Evolutionary conservation across 1,140 invertebrate genomes (phyloP).

Genomic region (Samia ricini): DNA sequence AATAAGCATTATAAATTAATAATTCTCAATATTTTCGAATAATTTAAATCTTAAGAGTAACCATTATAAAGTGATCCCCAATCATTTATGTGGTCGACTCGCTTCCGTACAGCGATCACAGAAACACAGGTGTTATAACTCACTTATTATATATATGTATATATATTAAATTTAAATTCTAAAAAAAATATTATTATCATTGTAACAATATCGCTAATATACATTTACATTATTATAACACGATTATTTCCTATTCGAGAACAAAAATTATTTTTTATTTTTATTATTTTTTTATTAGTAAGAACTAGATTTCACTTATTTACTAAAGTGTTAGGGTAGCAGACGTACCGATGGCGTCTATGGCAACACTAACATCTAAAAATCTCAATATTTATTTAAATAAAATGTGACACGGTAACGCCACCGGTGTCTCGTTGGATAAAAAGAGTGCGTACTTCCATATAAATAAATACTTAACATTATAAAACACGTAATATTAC

Average conservation of each 20-base stretch:
- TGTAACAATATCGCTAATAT: conserved; percentile 73
- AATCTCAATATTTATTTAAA: conserved; percentile 29
- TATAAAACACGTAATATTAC: conserved; percentile 57
- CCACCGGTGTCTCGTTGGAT: conserved; percentile 28
- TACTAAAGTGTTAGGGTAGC: conserved; percentile 60
- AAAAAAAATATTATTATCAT: conserved; percentile 54
- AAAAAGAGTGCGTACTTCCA: conserved; percentile 46
- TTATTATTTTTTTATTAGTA: conserved; percentile 64
- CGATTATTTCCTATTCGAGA: conserved; percentile 59
- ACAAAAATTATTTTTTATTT: conserved; percentile 59
- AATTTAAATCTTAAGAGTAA: conserved; percentile 72
- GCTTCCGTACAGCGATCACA: conserved; percentile 27
- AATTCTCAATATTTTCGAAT: conserved; percentile 69
- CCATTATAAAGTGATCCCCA: conserved; percentile 70
- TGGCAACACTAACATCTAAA: conserved; percentile 50
- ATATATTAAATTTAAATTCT: conserved; percentile 43
- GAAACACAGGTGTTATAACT: conserved; percentile 53
- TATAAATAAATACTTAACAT: conserved; percentile 72
- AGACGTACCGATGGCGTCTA: conserved; percentile 40
- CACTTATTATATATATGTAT: conserved; percentile 30
- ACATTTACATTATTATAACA: conserved; percentile 67
- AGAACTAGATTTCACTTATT: conserved; percentile 65
- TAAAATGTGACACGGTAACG: conserved; percentile 31
- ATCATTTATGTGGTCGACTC: conserved; percentile 46
- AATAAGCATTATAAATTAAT: conserved; percentile 68